These are phyloP conservation scores for Notocelia uddmanniana DNA, from an alignment of 2,888 invertebrate genomes.

Conservation along the genomic window DNA sequence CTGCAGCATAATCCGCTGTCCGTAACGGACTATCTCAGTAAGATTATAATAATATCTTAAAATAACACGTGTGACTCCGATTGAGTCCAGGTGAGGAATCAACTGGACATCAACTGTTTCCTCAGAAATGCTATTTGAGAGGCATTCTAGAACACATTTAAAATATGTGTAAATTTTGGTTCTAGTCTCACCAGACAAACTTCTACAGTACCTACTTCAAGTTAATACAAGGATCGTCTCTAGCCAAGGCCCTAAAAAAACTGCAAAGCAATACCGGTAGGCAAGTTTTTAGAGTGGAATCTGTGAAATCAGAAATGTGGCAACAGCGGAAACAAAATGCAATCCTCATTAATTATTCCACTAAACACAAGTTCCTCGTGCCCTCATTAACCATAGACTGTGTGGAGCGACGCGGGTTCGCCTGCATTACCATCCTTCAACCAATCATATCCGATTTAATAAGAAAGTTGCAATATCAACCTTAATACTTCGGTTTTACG, in stretches of 20 bases:
- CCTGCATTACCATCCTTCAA: conserved; percentile 8
- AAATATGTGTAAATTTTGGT: too few relatives aligned
- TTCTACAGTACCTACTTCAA: too few relatives aligned
- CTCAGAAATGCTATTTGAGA: too few relatives aligned
- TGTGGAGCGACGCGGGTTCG: conserved; percentile 17
- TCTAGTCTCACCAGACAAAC: too few relatives aligned
- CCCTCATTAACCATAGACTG: conserved; percentile 27
- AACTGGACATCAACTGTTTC: too few relatives aligned
- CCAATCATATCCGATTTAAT: not conserved
- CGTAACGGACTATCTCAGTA: too few relatives aligned
- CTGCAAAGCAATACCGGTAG: not conserved
- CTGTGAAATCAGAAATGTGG: conserved; percentile 13
- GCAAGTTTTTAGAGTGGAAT: conserved; percentile 14
- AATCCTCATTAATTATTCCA: conserved; percentile 24
- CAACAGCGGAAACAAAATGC: conserved; percentile 24
- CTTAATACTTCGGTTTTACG: not conserved
- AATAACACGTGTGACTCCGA: too few relatives aligned
- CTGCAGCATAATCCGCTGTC: too few relatives aligned
- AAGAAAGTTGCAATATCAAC: not conserved
- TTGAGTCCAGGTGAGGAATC: too few relatives aligned
- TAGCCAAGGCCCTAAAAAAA: not conserved
- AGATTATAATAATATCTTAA: too few relatives aligned
- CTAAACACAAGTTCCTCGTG: conserved; percentile 22
- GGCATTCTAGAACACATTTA: too few relatives aligned
- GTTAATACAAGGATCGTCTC: too few relatives aligned